Percentiles rank a stretch among this genome's conserved stretches.
Evolutionary conservation across 2,797 vertebrate genomes (phyloP).

Genomic region (Lepilemur ruficaudatus): DNA sequence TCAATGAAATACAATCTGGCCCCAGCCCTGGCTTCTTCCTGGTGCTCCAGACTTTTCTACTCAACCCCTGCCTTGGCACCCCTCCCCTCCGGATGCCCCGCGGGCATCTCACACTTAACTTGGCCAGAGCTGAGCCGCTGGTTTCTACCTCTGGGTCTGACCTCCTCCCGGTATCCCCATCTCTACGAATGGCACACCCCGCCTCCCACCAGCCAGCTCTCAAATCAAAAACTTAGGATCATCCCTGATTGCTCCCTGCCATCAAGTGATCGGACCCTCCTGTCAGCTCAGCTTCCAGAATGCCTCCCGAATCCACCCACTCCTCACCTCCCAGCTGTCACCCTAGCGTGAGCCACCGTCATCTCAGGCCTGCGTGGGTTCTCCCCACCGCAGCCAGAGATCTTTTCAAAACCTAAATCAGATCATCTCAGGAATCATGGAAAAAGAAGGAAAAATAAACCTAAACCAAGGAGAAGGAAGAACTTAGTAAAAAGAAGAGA

Average conservation of each 20-base stretch:
- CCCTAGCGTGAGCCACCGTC: rapidly evolving
- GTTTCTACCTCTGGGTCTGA: background rate
- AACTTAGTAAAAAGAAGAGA: background rate
- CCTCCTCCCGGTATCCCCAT: background rate
- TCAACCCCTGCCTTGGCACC: background rate
- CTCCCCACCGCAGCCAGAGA: background rate
- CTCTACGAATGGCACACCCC: background rate
- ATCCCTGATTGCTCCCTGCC: background rate
- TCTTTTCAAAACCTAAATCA: background rate
- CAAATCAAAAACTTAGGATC: background rate
- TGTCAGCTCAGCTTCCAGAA: background rate
- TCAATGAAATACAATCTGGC: background rate
- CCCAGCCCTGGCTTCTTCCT: background rate
- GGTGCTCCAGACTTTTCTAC: background rate
- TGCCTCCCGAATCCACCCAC: background rate
- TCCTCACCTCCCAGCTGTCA: too few relatives aligned
- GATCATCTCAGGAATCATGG: background rate
- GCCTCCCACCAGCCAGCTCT: background rate
- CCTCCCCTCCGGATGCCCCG: background rate
- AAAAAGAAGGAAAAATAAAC: background rate
- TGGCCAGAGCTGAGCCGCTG: background rate
- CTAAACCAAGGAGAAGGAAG: background rate
- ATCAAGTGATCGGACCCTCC: background rate
- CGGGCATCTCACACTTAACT: background rate
- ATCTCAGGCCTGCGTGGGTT: background rate